Conservation (phyloP, 1,140 invertebrate genomes). For the Steinernema feltiae region DNA sequence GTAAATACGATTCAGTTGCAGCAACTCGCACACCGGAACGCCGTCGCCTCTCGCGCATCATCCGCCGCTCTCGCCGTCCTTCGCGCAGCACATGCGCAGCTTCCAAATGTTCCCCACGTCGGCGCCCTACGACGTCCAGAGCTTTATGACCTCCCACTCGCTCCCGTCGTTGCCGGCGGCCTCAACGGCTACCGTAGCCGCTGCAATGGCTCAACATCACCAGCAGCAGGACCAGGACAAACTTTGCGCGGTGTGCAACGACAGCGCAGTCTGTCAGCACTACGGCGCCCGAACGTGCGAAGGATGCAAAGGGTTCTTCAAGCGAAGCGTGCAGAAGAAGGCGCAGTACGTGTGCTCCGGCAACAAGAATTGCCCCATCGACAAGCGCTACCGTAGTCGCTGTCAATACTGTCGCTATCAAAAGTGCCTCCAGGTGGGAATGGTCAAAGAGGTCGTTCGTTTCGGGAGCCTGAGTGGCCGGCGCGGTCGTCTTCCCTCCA, state of each 20-base stretch:
- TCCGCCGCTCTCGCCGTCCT: not conserved
- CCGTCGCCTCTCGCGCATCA: constrained; percentile 7
- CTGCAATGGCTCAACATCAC: too few species aligned
- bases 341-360: constrained; percentile 97
- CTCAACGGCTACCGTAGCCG: not conserved
- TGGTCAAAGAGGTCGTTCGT: constrained; percentile 96
- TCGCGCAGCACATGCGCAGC: constrained; percentile 9
- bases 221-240: constrained; percentile 59
- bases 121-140: not conserved
- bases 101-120: not conserved
- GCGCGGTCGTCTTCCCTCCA: constrained; percentile 87
- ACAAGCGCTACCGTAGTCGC: constrained; percentile 87
- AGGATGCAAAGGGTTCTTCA: constrained; percentile 81
- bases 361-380: constrained; percentile 95
- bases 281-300: constrained; percentile 92
- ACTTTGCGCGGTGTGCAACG: constrained; percentile 93
- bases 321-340: constrained; percentile 92
- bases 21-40: not conserved
- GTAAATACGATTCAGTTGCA: not conserved
- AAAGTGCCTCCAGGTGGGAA: constrained; percentile 93
- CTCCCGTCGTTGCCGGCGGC: not conserved
- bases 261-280: constrained; percentile 91
- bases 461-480: constrained; percentile 93
- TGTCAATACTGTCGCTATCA: constrained; percentile 98
- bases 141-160: not conserved